phyloP scores from a whole-genome alignment of 2,797 vertebrate species.

The Pogoniulus pusillus region DNA sequence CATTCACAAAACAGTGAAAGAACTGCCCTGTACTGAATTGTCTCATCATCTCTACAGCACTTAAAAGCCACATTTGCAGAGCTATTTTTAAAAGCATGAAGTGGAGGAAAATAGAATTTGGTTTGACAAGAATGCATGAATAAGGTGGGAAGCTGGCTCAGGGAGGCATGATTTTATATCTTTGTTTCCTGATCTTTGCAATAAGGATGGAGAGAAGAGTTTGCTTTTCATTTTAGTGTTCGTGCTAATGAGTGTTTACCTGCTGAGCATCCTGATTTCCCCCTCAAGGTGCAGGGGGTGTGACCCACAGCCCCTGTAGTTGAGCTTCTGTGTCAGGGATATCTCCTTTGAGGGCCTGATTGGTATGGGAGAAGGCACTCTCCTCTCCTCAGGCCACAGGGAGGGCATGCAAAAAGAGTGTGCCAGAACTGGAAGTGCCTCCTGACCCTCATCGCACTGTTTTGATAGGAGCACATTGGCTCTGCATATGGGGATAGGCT shows the following conservation, averaged over 20 bases:
- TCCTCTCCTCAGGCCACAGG: accelerated
- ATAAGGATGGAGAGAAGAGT: not conserved
- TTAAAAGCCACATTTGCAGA: not conserved
- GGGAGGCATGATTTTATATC: not conserved
- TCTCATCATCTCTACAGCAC: not conserved
- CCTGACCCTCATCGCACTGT: not conserved
- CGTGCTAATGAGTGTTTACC: not conserved
- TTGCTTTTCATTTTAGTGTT: not conserved
- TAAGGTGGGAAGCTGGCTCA: not conserved
- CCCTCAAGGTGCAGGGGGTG: not conserved
- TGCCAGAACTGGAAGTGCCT: not conserved
- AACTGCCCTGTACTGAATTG: not conserved
- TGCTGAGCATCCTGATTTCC: not conserved
- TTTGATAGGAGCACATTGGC: accelerated
- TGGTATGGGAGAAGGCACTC: not conserved
- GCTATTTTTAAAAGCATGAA: constrained; percentile 35
- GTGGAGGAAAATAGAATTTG: not conserved
- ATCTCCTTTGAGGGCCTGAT: accelerated
- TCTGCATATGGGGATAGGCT: not conserved
- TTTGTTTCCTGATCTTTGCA: not conserved
- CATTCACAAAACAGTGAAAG: not conserved
- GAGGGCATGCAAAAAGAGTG: accelerated
- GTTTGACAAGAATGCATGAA: not conserved
- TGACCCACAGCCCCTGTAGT: accelerated
- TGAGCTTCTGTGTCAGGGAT: accelerated